phyloP scores from a whole-genome alignment of 2,888 invertebrate species.

The Brenthis hecate region DNA sequence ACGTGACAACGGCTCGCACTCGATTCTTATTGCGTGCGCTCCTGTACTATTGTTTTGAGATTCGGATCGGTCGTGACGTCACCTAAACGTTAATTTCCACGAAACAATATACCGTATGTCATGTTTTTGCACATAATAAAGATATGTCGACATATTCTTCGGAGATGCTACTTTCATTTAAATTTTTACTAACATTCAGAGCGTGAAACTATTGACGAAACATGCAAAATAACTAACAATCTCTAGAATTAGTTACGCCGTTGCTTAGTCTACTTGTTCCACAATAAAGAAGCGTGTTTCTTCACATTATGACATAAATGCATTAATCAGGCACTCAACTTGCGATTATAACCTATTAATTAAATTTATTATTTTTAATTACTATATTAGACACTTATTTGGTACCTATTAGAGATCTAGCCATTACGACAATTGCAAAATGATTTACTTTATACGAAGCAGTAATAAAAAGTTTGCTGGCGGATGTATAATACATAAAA shows the following conservation, averaged over 20 bases:
- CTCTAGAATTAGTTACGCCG: constrained; percentile 80
- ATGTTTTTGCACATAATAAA: constrained; percentile 33
- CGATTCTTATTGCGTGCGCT: constrained; percentile 58
- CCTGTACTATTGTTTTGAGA: constrained; percentile 73
- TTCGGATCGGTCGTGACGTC: constrained; percentile 65
- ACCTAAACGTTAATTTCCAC: constrained; percentile 64
- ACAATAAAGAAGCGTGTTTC: constrained; percentile 72
- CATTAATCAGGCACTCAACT: constrained; percentile 56
- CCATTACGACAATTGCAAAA: constrained; percentile 13
- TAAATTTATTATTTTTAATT: constrained; percentile 9
- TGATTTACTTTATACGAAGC: constrained; percentile 8
- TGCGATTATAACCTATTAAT: constrained; percentile 24
- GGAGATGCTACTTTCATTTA: constrained; percentile 76
- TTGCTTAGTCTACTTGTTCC: constrained; percentile 73
- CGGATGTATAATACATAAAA: constrained; percentile 32
- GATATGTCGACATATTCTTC: constrained; percentile 46
- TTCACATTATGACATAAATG: constrained; percentile 69
- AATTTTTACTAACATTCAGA: constrained; percentile 69
- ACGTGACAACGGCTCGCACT: constrained; percentile 65
- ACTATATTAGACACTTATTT: background rate
- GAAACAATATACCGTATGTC: constrained; percentile 47
- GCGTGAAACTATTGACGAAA: constrained; percentile 81
- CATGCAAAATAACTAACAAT: constrained; percentile 82
- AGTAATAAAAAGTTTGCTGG: too few relatives aligned
- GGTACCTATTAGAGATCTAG: background rate